Evolutionary conservation across 2,797 vertebrate species (phyloP), one percentile per base, ranked within the genome.

Genomic region (Argentina silus): DNA sequence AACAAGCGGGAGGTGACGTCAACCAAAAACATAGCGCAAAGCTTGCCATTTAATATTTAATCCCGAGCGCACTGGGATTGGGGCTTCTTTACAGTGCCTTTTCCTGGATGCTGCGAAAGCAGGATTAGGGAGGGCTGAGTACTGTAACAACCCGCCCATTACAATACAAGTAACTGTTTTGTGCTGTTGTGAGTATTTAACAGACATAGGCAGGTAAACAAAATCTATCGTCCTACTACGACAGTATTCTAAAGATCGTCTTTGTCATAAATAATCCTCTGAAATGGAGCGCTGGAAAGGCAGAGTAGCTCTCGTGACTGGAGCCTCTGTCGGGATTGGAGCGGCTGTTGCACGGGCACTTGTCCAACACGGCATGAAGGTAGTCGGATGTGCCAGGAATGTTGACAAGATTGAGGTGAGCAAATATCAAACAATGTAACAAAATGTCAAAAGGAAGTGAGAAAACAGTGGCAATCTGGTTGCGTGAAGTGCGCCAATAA

Each of bases 391-490:
- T 67, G 96, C 96, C 77, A 93, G 96, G 85, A 96, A 88, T 75
- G 96, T 98, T 76, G 93, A 97, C 88, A 98, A 95, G 90, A 96
- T 98, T 77, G 96, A 97, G 96, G 97, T 97, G 85, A 76, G 90
- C 51, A 27, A 17, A 50, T 55, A 53, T 47, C 7, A 65, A 67
- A 73, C 63, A 45, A 44, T 44, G 21, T 23, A n/a, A 62, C 2
- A 36, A 36, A 36, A 36, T 36, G n/a, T n/a, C n/a, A n/a, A n/a
- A 36, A 36, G 4, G 1, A 36, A 61, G 27, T 68, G 57, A 60
- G 23, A 5, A 55, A 67, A 67, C 55, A 50, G 23, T 56, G 44
- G 21, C 53, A 66, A 7, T 43, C 42, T 7, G 5, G 43, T 44
- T 72, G 36, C 14, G 12, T 47, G 6, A 72, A 17, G 27, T 69